phyloP scores from a whole-genome alignment of 2,888 invertebrate genomes.

The Punctoribates punctum region DNA sequence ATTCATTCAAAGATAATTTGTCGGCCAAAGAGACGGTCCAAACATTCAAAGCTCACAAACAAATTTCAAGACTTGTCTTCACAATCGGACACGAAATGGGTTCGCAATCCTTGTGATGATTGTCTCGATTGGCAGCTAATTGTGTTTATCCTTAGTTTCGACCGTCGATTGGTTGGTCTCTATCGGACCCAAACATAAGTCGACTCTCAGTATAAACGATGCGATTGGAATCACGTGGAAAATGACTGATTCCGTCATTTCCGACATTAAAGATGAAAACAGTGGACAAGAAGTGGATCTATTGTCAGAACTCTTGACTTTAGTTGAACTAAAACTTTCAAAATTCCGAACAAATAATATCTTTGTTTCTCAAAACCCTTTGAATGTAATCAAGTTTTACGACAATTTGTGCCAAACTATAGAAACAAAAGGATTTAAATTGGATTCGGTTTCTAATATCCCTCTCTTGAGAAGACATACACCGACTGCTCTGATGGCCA shows the following conservation, averaged over 20 bases:
- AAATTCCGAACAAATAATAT: slow-evolving; percentile 45
- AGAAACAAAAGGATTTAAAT: slow-evolving; percentile 45
- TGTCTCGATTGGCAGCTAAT: background rate
- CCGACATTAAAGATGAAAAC: slow-evolving; percentile 44
- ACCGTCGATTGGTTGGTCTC: slow-evolving; percentile 48
- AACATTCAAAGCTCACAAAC: slow-evolving; percentile 46
- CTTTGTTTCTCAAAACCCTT: slow-evolving; percentile 45
- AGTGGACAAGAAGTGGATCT: slow-evolving; percentile 43
- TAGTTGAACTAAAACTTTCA: slow-evolving; percentile 44
- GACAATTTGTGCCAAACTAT: slow-evolving; percentile 45
- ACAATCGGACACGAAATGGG: slow-evolving; percentile 48
- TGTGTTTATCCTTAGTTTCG: slow-evolving; percentile 43
- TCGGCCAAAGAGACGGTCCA: slow-evolving; percentile 46
- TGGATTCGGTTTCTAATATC: slow-evolving; percentile 41
- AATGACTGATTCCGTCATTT: slow-evolving; percentile 46
- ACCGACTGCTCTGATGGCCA: slow-evolving; percentile 46
- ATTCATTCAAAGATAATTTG: slow-evolving; percentile 46
- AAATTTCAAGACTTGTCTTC: slow-evolving; percentile 47
- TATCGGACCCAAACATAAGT: slow-evolving; percentile 43
- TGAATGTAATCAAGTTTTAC: slow-evolving; percentile 46
- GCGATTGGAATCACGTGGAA: slow-evolving; percentile 47
- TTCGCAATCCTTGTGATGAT: slow-evolving; percentile 32
- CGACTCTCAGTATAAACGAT: slow-evolving; percentile 38
- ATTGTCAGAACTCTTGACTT: slow-evolving; percentile 44
- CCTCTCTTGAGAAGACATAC: slow-evolving; percentile 42